Evolutionary conservation across 2,113 vertebrate species (phyloP), one percentile per base, ranked within the genome.

Genomic region (Genyomyrus donnyi): DNA sequence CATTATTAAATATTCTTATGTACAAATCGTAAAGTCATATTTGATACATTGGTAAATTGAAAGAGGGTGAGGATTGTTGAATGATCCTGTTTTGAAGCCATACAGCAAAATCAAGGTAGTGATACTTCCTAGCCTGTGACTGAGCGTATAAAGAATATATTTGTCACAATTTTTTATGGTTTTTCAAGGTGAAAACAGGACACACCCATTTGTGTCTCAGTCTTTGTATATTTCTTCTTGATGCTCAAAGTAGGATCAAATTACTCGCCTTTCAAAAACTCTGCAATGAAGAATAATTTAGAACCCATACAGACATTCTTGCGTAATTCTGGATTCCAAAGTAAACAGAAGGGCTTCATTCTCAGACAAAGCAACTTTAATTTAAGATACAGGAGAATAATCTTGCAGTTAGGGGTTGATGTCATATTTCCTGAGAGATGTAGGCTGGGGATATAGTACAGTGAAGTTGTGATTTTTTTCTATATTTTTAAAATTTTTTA

Each of bases 261-360:
- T 58, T 48, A 56, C 50, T 85, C 35, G 62, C 42, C 42, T 21
- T 11, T 85, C 52, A 85, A 17, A 49, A 5, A 27, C 24, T 58
- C 52, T 46, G 24, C 80, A 46, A 48, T 42, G 27, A 39, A 85
- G 77, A 85, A 85, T 62, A 62, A 53, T 5, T 58, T 45, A 83
- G 48, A 53, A 39, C 31, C 88, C 74, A 56, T 53, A 56, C 48
- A 39, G 70, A 89, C 46, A 58, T 49, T 45, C 19, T 50, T 89
- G 35, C n/a, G 48, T n/a, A 89, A 89, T 84, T 52, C 50, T 85
- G 17, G n/a, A 42, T 48, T 85, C 42, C 52, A 85, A 89, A 27
- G 77, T 85, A 89, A 89, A 89, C 35, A 56, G 21, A 21, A 42
- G 39, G 17, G 35, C 24, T 84, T 56, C 77, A 56, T 50, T 52